A percentile compares a stretch with the other conserved stretches of the same genome.
Evolutionary conservation across 1,140 invertebrate genomes (phyloP).

Genomic region (Linepithema humile): DNA sequence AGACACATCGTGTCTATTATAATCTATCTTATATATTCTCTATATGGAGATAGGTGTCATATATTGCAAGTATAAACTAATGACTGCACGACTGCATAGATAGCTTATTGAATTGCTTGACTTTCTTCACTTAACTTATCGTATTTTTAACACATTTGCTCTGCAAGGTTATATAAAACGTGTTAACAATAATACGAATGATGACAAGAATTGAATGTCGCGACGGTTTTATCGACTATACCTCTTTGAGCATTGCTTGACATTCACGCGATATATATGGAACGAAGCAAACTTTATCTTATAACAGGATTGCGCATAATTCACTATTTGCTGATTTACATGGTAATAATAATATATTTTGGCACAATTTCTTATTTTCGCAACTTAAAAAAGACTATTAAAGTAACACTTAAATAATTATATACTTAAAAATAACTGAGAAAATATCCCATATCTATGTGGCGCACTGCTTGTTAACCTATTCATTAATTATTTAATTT

Average conservation of each 20-base stretch:
- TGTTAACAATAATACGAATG: not conserved
- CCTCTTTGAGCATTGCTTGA: not conserved
- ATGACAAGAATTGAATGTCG: not conserved
- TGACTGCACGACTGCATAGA: conserved; percentile 30
- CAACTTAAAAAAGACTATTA: not conserved
- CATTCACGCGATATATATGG: not conserved
- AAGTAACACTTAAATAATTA: not conserved
- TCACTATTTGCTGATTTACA: conserved; percentile 3
- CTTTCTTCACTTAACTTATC: not conserved
- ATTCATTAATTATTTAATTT: not conserved
- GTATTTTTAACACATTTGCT: conserved; percentile 6
- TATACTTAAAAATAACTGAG: not conserved
- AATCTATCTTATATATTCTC: conserved; percentile 10
- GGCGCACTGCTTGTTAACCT: not conserved
- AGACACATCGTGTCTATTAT: not conserved
- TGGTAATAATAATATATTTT: conserved; percentile 6
- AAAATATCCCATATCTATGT: not conserved
- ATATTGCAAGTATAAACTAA: conserved; percentile 47
- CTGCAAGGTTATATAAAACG: not conserved
- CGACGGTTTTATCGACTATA: not conserved
- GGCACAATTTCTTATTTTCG: conserved; percentile 22
- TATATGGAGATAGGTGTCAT: too few species aligned
- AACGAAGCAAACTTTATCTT: conserved; percentile 1
- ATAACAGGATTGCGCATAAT: not conserved
- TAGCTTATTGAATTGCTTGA: conserved; percentile 19